These are phyloP conservation scores for Drosophila chauvacae DNA, from an alignment of 1,140 invertebrate genomes.

Conservation along the genomic window DNA sequence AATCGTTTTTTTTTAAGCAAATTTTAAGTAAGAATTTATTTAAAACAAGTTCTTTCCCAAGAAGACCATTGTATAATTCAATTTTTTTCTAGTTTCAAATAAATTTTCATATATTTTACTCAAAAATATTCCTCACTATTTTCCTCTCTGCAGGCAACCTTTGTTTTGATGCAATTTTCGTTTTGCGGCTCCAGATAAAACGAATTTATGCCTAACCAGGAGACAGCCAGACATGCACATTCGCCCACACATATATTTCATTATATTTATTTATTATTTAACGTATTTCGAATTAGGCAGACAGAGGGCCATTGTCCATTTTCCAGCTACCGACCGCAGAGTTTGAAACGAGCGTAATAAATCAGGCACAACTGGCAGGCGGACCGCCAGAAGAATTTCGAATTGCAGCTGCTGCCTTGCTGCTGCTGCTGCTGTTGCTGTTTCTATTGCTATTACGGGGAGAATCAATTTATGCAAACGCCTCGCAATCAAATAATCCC, in stretches of 20 bases:
- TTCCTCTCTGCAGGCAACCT: slow-evolving; percentile 23
- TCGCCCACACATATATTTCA: slow-evolving; percentile 58
- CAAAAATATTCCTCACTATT: not conserved
- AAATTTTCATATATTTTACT: not conserved
- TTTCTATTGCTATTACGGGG: slow-evolving; percentile 11
- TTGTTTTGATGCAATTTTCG: slow-evolving; percentile 44
- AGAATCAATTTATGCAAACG: slow-evolving; percentile 76
- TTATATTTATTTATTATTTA: slow-evolving; percentile 79
- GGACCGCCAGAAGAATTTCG: slow-evolving; percentile 32
- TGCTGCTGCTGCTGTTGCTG: slow-evolving; percentile 14
- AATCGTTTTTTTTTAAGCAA: not conserved
- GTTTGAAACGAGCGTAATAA: slow-evolving; percentile 73
- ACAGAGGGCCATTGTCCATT: slow-evolving; percentile 26
- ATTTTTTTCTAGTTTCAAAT: too few species aligned
- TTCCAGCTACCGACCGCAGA: slow-evolving; percentile 51
- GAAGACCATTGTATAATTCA: too few species aligned
- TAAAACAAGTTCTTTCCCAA: too few species aligned
- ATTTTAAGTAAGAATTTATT: not conserved
- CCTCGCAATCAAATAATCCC: slow-evolving; percentile 55
- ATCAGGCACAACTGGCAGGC: slow-evolving; percentile 56
- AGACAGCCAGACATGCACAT: slow-evolving; percentile 44
- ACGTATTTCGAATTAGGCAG: slow-evolving; percentile 62
- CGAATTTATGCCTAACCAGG: slow-evolving; percentile 68
- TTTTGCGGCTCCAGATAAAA: slow-evolving; percentile 64
- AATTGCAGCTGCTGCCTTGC: slow-evolving; percentile 38